Evolutionary conservation across 2,113 vertebrate genomes (phyloP).

Genomic region (Cettia cetti): DNA sequence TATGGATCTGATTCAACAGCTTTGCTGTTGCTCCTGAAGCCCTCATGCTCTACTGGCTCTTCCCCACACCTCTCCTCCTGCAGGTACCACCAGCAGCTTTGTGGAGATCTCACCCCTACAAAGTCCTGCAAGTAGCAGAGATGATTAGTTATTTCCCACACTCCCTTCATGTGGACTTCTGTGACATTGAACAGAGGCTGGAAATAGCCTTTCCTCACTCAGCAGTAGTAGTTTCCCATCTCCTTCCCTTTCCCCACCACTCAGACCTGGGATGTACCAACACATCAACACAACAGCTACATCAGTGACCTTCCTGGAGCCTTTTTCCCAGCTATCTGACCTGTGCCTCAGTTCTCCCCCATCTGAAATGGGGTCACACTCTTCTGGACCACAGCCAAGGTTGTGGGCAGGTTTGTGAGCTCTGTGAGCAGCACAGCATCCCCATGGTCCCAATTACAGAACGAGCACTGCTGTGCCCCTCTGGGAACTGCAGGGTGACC

Average conservation of each 20-base stretch:
- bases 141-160: not conserved
- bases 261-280: too few species aligned
- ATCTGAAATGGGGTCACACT: not conserved
- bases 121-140: not conserved
- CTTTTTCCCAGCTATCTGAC: not conserved
- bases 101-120: not conserved
- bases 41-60: not conserved
- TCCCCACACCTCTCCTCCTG: not conserved
- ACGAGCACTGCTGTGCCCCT: not conserved
- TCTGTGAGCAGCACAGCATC: not conserved
- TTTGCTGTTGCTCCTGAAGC: not conserved
- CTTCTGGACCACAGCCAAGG: not conserved
- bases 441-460: not conserved
- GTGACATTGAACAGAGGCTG: not conserved
- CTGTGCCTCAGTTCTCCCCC: not conserved
- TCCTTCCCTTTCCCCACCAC: not conserved
- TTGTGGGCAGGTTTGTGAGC: not conserved
- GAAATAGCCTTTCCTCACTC: not conserved
- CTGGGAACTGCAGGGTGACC: not conserved
- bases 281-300: not conserved
- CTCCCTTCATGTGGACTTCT: not conserved
- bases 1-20: rapidly evolving
- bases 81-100: not conserved
- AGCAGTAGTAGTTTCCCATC: not conserved
- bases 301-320: not conserved